Base-by-base conservation (phyloP, 2,113 vertebrate species). In the Chrysemys picta region DNA sequence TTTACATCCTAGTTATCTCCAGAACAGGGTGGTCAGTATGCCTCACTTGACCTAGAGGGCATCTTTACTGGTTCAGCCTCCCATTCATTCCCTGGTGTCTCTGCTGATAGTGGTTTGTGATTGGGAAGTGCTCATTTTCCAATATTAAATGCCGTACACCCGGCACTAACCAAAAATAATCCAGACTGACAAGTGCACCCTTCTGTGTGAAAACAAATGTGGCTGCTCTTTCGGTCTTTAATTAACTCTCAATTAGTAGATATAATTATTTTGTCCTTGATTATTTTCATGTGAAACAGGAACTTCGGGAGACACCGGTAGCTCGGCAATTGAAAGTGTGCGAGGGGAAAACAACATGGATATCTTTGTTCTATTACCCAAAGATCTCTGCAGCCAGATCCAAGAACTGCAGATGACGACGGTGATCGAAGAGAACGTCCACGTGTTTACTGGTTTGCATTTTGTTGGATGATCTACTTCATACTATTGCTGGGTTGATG, bases 341-440 rank as follows among this genome's bases (percentile, higher is more conserved):
- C 98, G 98, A 85, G 99, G 99, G 12, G 96, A 99, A 62, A 93
- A 95, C 78, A 99, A 98, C 0, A 14, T 99, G 94, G 99, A 99
- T 76, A 98, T 99, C 91, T 96, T 99, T 25, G 99, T 99, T 91
- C 94, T 99, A 75, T 98, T 99, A 85, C 99, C 99, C 21, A 97
- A 94, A 49, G 99, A 99, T 24, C 96, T 97, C 83, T 98, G 99
- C 96, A 99, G 98, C 2, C 95, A 97, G 47, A 98, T 99, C 54
- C 99, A 99, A 93, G 99, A 99, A 92, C 99, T 98, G 53, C 99
- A 99, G 95, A 99, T 99, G 99, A 99, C 98, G 35, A 99, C 99
- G 0, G 98, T 99, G 86, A 94, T 99, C 82, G 98, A 98, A n/a
- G 98, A 99, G n/a, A 99, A 99, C 0, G 90, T 99, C 57, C 99